Base-by-base conservation (phyloP, 2,888 invertebrate species). In the Agonopterix arenella region DNA sequence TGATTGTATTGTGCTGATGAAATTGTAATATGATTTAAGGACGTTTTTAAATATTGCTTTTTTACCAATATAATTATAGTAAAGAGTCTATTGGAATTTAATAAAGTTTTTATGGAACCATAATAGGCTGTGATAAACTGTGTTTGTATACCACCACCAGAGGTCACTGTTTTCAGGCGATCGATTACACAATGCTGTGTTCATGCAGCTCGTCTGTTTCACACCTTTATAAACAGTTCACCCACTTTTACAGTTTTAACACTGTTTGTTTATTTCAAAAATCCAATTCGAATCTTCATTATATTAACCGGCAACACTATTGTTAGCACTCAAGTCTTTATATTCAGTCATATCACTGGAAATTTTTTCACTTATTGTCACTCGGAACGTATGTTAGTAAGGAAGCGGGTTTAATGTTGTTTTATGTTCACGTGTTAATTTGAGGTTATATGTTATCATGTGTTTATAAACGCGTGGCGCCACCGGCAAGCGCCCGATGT, bases 401-500 rank as follows among this genome's bases (percentile, higher is more conserved):
- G 11, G 47, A 52, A 56, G 51, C 54, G 56, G 52, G 54, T 53
- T 50, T 48, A 52, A 42, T 53, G 47, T 50, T 58, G 51, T 64
- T 65, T 57, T 52, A 53, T 62, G 57, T 61, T 57, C 54, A 58
- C 53, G 53, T 53, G 60, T 57, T 52, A 46, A 50, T 58, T 61
- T 59, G 55, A 61, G 57, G 61, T 60, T 62, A 57, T 57, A 50
- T 42, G 52, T 50, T 49, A 64, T 64, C 78, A 78, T 81, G 82
- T 79, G 76, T 61, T 60, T 73, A 67, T 64, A 54, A 67, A 68
- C 77, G 81, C 85, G 84, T 78, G 85, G 88, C 86, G 86, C 85
- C 68, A 72, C 71, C 81, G 75, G 69, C 86, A 68, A 84, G 85
- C 88, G 89, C 88, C 81, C 74, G 81, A 72, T 79, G 78, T 80